Evolutionary conservation across 2,113 vertebrate genomes (phyloP), one percentile per base, ranked within the genome.

Genomic region (Gasterosteus nipponicus): DNA sequence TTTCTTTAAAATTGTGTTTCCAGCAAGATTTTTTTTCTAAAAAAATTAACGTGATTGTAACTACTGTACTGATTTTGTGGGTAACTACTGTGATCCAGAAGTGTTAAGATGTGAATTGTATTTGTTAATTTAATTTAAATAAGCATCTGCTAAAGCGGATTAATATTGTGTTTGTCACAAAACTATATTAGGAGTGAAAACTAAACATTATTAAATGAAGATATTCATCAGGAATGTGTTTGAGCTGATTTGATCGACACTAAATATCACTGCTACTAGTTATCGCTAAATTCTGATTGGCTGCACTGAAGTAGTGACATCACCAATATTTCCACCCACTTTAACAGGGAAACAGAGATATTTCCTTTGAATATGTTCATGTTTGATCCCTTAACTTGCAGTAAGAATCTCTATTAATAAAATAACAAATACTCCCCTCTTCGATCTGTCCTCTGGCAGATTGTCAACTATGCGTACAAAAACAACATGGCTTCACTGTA

Each of bases 391-490:
- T 19, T 12, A 10, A 65, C 16, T 16, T 56, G 18, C 6, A 54
- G 12, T 5, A 41, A 18, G 38, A 53, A 53, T 53, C 51, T 53
- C 10, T 53, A 22, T 22, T 22, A 54, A 11, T 4, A 54, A 54
- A 54, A 26, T 26, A 54, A 54, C 51, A 53, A 53, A 26, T 12
- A 1, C 51, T 12, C 33, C 14, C 18, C 11, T 39, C 54, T 44
- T 26, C 6, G 29, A 18, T 57, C 11, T 58, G 5, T 53, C 47
- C 65, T 87, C 19, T 66, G 51, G 49, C 92, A 99, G 98, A 82
- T 98, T 10, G 93, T 98, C 63, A 93, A 96, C 88, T 95, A 96
- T 22, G 98, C 96, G 33, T 99, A 99, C 94, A 95, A 93, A 87
- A 88, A 96, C 8, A 94, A 93, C 86, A 89, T 96, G 15, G 98